phyloP scores from a whole-genome alignment of 1,140 invertebrate species.

The Halyomorpha halys region DNA sequence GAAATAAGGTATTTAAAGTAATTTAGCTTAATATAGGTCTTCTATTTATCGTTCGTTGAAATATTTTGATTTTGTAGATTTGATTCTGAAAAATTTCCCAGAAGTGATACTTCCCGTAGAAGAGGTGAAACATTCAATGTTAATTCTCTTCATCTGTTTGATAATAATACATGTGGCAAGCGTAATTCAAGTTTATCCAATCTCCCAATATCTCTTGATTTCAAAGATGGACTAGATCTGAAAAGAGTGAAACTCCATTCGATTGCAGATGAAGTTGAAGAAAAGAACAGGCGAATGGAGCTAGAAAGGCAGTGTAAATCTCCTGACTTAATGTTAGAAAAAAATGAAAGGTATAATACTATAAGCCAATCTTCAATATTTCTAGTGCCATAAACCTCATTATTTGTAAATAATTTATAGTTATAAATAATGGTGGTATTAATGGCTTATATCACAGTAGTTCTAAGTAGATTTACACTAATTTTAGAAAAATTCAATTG shows the following conservation, averaged over 20 bases:
- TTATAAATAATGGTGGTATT: background rate
- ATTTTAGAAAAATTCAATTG: too few relatives aligned
- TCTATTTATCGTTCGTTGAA: background rate
- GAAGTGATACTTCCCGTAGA: slow-evolving; percentile 33
- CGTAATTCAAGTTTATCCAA: slow-evolving; percentile 17
- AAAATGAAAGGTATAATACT: slow-evolving; percentile 28
- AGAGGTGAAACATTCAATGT: slow-evolving; percentile 25
- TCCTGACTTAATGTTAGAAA: slow-evolving; percentile 23
- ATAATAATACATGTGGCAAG: slow-evolving; percentile 29
- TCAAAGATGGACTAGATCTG: slow-evolving; percentile 30
- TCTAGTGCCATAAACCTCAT: too few relatives aligned
- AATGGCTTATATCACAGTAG: too few relatives aligned
- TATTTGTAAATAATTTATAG: too few relatives aligned
- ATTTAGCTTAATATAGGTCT: background rate
- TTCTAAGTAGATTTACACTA: too few relatives aligned
- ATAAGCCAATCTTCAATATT: too few relatives aligned
- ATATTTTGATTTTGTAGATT: slow-evolving; percentile 35
- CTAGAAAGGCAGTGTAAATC: slow-evolving; percentile 28
- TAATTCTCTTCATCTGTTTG: slow-evolving; percentile 27
- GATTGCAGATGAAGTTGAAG: slow-evolving; percentile 28
- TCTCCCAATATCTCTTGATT: slow-evolving; percentile 25
- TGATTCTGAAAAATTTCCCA: slow-evolving; percentile 53
- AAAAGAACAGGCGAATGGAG: slow-evolving; percentile 37
- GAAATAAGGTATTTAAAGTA: slow-evolving; percentile 34
- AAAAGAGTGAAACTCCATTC: slow-evolving; percentile 31